Percentiles rank a stretch among this genome's conserved stretches.
Conservation (phyloP, 2,797 vertebrate genomes). For the Perodicticus potto region DNA sequence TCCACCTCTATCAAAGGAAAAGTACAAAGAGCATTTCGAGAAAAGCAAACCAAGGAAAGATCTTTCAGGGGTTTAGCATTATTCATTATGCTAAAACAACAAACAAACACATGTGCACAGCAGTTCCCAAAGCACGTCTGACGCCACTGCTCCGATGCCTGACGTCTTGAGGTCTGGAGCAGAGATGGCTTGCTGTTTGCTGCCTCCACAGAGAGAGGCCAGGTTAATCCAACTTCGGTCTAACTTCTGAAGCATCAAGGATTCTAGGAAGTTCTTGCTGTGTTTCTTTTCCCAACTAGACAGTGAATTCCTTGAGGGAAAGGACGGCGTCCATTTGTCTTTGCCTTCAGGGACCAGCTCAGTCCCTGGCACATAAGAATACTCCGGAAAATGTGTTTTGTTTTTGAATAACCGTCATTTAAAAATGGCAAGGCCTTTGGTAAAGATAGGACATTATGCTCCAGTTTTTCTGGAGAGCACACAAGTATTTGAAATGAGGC, state of each 20-base stretch:
- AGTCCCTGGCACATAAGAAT: neutral
- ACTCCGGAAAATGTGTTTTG: neutral
- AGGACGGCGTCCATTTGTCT: neutral
- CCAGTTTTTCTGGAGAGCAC: neutral
- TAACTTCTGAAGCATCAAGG: neutral
- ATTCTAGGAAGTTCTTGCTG: neutral
- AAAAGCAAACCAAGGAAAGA: neutral
- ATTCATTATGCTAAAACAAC: neutral
- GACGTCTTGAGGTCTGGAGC: neutral
- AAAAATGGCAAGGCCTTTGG: neutral
- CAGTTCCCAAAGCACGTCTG: fast-evolving
- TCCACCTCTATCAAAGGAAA: neutral
- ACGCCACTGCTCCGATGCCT: fast-evolving
- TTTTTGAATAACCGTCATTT: neutral
- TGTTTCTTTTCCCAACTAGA: slow-evolving; percentile 49
- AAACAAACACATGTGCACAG: neutral
- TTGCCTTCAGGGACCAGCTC: neutral
- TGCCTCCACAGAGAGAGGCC: neutral
- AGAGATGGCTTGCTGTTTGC: neutral
- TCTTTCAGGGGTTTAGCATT: neutral
- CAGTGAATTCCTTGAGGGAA: slow-evolving; percentile 61
- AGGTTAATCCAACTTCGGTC: neutral
- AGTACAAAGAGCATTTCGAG: neutral
- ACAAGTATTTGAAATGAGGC: neutral
- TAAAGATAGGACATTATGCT: neutral